A percentile compares a stretch with the other conserved stretches of the same genome.
These are phyloP conservation scores for Gallirallus australis DNA, from an alignment of 2,797 vertebrate genomes.

Conservation along the genomic window DNA sequence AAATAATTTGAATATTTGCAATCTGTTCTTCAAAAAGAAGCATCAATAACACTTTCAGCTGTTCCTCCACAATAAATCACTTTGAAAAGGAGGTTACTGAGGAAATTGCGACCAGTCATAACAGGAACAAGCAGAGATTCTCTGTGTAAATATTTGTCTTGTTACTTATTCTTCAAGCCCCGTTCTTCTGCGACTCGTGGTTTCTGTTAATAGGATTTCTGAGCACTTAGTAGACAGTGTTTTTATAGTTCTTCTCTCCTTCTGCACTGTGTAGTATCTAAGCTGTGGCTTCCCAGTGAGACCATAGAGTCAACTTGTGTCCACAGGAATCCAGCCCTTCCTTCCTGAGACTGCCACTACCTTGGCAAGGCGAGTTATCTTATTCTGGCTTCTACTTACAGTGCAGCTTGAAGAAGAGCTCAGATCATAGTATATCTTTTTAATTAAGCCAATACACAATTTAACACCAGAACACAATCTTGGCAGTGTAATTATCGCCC, in stretches of 20 bases:
- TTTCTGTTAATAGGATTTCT: not conserved
- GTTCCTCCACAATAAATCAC: slow-evolving; percentile 7
- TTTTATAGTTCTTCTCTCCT: not conserved
- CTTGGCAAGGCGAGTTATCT: not conserved
- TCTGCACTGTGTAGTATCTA: not conserved
- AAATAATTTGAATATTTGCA: not conserved
- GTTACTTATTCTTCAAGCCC: not conserved
- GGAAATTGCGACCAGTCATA: not conserved
- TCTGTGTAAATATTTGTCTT: not conserved
- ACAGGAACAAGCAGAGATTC: not conserved
- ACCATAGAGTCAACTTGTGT: not conserved
- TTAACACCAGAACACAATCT: not conserved
- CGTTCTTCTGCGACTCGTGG: not conserved
- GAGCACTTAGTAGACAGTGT: not conserved
- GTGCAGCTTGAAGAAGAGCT: not conserved
- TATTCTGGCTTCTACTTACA: not conserved
- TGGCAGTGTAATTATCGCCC: not conserved
- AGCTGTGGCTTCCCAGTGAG: not conserved
- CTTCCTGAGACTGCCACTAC: not conserved
- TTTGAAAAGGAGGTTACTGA: not conserved
- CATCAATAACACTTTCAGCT: not conserved
- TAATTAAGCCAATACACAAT: slow-evolving; percentile 2
- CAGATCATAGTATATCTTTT: not conserved
- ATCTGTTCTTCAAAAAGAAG: not conserved
- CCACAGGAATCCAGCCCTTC: not conserved